Base-by-base conservation (phyloP, 53 echinoderm and acorn worm species). In the Zoroaster sp. region DNA sequence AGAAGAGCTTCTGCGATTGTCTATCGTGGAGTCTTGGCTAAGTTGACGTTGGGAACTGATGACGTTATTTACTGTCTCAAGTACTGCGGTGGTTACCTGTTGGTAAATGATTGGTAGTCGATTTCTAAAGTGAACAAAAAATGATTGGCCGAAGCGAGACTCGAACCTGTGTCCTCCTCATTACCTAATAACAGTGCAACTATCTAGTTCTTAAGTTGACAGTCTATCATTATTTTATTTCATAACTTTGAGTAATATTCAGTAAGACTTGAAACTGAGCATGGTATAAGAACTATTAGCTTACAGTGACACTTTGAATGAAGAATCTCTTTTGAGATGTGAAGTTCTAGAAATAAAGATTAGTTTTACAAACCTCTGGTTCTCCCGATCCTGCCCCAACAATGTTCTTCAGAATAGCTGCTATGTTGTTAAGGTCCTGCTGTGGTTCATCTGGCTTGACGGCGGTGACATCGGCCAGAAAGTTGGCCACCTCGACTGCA, bases 401-500 rank as follows among this genome's bases (percentile, higher is more conserved):
- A 20, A 89, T 81, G 36, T 91, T 93, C 74, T 41, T 45, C 54
- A 93, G 39, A 23, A 90, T 74, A 4, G 90, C 70, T 23, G 88
- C 69, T 4, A 79, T 74, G n/a, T 49, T 71, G 14, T 36, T 65
- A 15, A 93, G 88, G 23, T 73, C 88, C 18, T 88, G 46, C 28
- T 69, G 45, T 13, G 73, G 82, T 40, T 81, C 53, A 0, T 91
- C 75, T 3, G 74, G 68, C 3, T 81, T 41, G 14, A 88, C 77
- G 35, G 33, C 70, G 0, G 93, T 93, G 14, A 91, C 66, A 32
- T 74, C 69, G 20, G 73, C 83, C 20, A 93, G 82, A 55, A 78
- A 69, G 67, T 78, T 14, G 1, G 91, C 81, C 0, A 93, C 69
- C 35, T 91, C 91, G 66, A 83, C 93, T 7, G 88, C 93, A 37